Base-by-base conservation (phyloP, 2,113 vertebrate species). In the Bos javanicus region DNA sequence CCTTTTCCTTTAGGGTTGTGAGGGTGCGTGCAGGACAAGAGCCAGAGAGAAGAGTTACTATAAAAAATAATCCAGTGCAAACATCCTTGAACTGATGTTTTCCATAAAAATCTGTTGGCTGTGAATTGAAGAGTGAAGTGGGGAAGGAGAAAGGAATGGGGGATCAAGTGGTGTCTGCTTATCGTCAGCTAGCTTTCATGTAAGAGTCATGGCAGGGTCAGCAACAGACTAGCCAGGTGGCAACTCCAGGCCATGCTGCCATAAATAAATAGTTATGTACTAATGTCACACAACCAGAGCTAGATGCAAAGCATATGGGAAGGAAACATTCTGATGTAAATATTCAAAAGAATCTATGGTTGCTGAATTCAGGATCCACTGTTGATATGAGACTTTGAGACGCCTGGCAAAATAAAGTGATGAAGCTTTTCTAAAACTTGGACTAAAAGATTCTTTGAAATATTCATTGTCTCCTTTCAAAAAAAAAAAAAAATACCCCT, bases 261-360 rank as follows among this genome's bases (percentile, higher is more conserved):
- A 98, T 98, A 98, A 98, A 98, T 98, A 98, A 98, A 98, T 93
- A 97, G 98, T 98, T 98, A 98, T 96, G 98, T 95, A 96, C 98
- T 92, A 96, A 97, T 98, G 98, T 98, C 98, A 98, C 97, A 98
- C 97, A 97, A 97, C 78, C 95, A 93, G 94, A 71, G 71, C 11
- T 95, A 92, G 98, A 98, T 98, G 95, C 95, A 97, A 98, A 98
- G 96, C 98, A 98, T 97, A 98, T 98, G 98, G 97, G 78, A 91
- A 80, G 57, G 92, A 89, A 97, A 95, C 93, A 91, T 91, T 91
- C 90, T 97, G 91, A 97, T 97, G 93, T 96, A 98, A 97, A 98
- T 97, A 96, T 93, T 96, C 89, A 57, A 62, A 86, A 43, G 71
- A 81, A 81, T 7, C 56, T 71, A 67, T 33, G 60, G 67, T 95